Base-by-base conservation (phyloP, 1,140 invertebrate genomes). In the Chelonus insularis region DNA sequence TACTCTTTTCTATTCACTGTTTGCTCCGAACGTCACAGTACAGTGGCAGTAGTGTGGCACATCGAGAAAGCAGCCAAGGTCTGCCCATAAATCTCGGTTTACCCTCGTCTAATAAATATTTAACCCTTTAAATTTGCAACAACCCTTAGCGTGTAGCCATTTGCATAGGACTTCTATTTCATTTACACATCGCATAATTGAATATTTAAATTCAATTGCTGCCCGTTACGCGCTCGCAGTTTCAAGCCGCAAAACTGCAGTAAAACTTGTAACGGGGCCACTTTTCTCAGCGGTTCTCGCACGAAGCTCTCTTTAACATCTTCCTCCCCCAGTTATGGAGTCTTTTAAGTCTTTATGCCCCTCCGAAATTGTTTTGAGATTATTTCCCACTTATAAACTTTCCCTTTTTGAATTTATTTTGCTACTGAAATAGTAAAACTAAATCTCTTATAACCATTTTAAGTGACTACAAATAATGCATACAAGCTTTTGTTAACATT, bases 151-250 rank as follows among this genome's bases (percentile, higher is more conserved):
- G 69, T 79, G 79, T 80, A 77, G 62, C 74, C 72, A 83, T 84
- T 84, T 83, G 82, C 83, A 84, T 84, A 82, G 81, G 82, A 81
- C 82, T 83, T 83, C 82, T 84, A 84, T 84, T 84, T 83, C 83
- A 84, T 84, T 84, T 84, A 83, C 82, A 84, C 82, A 83, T 81
- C 80, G 82, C 81, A 84, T 84, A 83, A 83, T 83, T 82, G 79
- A 82, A 82, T 79, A 81, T 81, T 83, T 84, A 82, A 84, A 83
- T 82, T 83, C 81, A 83, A 83, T 82, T 82, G 81, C 77, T 61
- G 62, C 66, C 73, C 73, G 72, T 78, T 77, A 79, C 74, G 74
- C 77, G 74, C 77, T 78, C 78, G 72, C 74, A 76, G 72, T 78
- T 73, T 74, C 72, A 71, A 81, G 78, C 79, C 79, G 76, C 80